A percentile compares a stretch with the other conserved stretches of the same genome.
Evolutionary conservation across 1,140 invertebrate genomes (phyloP).

Genomic region (Bombus pascuorum): DNA sequence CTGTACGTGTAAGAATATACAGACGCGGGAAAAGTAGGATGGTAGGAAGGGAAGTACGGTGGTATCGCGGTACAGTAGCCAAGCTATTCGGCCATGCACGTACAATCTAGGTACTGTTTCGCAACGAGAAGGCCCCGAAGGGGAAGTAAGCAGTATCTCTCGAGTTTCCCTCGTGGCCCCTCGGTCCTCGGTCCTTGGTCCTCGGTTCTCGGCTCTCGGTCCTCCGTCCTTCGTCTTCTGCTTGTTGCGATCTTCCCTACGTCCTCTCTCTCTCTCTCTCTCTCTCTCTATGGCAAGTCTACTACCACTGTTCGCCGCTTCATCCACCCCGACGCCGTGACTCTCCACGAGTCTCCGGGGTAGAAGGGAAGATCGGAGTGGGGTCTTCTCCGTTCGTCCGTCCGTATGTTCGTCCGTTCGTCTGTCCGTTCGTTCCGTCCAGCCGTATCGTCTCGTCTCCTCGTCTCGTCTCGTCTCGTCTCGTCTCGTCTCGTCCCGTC

Average conservation of each 20-base stretch:
- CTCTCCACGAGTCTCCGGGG: constrained; percentile 50
- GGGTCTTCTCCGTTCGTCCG: constrained; percentile 73
- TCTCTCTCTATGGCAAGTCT: constrained; percentile 13
- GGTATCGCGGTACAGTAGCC: constrained; percentile 55
- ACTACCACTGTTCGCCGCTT: constrained; percentile 29
- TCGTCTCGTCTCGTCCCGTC: constrained; percentile 76
- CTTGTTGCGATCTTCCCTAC: constrained; percentile 38
- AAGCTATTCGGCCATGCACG: constrained; percentile 65
- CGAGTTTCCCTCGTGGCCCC: constrained; percentile 65
- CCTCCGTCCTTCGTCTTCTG: constrained; percentile 29
- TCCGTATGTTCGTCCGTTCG: constrained; percentile 60
- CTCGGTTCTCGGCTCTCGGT: constrained; percentile 40
- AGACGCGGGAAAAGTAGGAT: constrained; percentile 56
- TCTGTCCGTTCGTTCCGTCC: constrained; percentile 74
- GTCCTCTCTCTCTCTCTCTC: not conserved
- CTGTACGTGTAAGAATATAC: constrained; percentile 16
- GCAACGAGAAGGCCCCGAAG: constrained; percentile 67
- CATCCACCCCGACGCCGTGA: constrained; percentile 48
- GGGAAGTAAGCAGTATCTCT: constrained; percentile 73
- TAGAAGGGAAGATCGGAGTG: constrained; percentile 46
- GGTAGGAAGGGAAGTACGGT: constrained; percentile 52
- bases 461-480: constrained; percentile 54
- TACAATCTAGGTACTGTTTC: constrained; percentile 71
- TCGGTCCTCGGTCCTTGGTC: constrained; percentile 45
- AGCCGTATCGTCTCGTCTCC: constrained; percentile 40